Evolutionary conservation across 1,140 invertebrate genomes (phyloP).

Genomic region (Calephelis virginiensis): DNA sequence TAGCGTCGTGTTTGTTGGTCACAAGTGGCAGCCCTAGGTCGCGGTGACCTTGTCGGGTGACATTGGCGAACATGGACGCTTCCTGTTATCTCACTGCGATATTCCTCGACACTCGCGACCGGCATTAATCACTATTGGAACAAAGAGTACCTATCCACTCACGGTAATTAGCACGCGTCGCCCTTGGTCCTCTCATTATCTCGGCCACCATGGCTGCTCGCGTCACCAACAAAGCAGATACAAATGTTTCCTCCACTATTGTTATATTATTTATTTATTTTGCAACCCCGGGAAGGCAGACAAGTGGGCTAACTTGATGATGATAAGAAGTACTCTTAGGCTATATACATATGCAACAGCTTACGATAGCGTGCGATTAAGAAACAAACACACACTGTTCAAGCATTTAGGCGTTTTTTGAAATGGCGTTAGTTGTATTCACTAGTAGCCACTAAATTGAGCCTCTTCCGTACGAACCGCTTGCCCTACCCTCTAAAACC

Average conservation of each 20-base stretch:
- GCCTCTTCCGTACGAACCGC: no score
- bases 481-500: no score
- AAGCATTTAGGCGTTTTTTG: no score
- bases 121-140: constrained; percentile 74
- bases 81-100: constrained; percentile 72
- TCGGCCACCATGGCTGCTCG: constrained; percentile 48
- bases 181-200: constrained; percentile 66
- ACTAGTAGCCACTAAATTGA: no score
- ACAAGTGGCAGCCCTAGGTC: not conserved
- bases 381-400: no score
- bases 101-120: constrained; percentile 60
- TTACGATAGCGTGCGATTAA: no score
- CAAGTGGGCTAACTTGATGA: no score
- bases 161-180: constrained; percentile 72
- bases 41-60: constrained; percentile 54
- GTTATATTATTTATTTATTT: not conserved
- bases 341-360: no score
- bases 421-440: no score
- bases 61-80: constrained; percentile 64
- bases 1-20: no score
- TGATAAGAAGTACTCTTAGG: no score
- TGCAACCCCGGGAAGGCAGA: no score
- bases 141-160: constrained; percentile 77
- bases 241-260: not conserved
- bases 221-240: constrained; percentile 31